Base-by-base conservation (phyloP, 2,797 vertebrate species). In the Hirundo rustica region DNA sequence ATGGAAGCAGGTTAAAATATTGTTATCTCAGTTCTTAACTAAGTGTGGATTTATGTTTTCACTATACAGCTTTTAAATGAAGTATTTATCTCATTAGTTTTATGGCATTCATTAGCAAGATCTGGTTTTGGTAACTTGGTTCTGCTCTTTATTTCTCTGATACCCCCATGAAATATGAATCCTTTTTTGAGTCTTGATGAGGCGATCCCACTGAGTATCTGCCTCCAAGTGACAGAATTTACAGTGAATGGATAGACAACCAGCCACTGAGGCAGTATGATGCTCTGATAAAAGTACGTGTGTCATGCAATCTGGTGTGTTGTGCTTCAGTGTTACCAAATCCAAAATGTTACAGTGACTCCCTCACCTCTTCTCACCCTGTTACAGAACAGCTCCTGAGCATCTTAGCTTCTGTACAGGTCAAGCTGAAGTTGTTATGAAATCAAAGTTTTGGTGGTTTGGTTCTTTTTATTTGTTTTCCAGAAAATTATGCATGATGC, bases 401-500 rank as follows among this genome's bases (percentile, higher is more conserved):
- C 1, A 0, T 51, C 29, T 21, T 50, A 40, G 8, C 36, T 94
- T 66, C 44, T 53, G 29, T 71, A n/a, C 17, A 61, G 38, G 27
- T 48, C 34, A 85, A 54, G 38, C 44, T 67, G 67, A 82, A 79
- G 45, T 48, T 2, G 1, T 14, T 71, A 58, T 1, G 7, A 58
- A 68, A 34, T 65, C 57, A 30, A 45, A 67, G 2, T n/a, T n/a
- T n/a, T n/a, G n/a, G n/a, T 20, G 19, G 4, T 79, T 50, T 74
- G 12, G 7, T 36, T 58, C 7, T 29, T 27, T 71, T 2, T 18
- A 13, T 40, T 40, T 10, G 5, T 72, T 94, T 95, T 95, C 84
- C 97, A 99, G 99, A 98, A 99, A 93, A 98, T 99, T 85, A 99
- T 99, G 99, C 99, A 99, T 2, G 99, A 99, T 93, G 99, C 99